phyloP scores from a whole-genome alignment of 2,797 vertebrate genomes.

The Chanos chanos region DNA sequence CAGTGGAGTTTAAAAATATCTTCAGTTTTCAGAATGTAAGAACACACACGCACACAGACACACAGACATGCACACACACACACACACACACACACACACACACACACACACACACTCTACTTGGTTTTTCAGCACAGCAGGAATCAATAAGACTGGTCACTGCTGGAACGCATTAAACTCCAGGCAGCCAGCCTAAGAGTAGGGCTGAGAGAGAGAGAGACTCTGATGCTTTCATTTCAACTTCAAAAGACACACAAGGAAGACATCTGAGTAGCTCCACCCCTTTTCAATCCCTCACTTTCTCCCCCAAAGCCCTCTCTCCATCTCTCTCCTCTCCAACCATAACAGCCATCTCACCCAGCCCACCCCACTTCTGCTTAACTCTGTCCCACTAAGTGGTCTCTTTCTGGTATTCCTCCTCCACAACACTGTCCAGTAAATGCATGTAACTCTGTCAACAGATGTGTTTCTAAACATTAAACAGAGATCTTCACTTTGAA shows the following conservation, averaged over 20 bases:
- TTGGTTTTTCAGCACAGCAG: slow-evolving; percentile 22
- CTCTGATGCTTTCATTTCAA: slow-evolving; percentile 30
- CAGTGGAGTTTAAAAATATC: not conserved
- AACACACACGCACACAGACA: slow-evolving; percentile 1
- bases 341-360: not conserved
- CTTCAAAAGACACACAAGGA: slow-evolving; percentile 41
- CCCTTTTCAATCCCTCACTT: not conserved
- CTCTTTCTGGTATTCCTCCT: too few species aligned
- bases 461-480: too few species aligned
- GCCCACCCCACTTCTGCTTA: not conserved
- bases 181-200: not conserved
- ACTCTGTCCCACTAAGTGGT: too few species aligned
- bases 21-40: slow-evolving; percentile 1
- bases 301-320: not conserved
- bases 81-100: not conserved
- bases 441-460: too few species aligned
- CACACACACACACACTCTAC: not conserved
- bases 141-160: slow-evolving; percentile 38
- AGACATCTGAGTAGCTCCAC: slow-evolving; percentile 24
- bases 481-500: too few species aligned
- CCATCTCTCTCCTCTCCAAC: not conserved
- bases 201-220: not conserved
- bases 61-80: slow-evolving; percentile 16
- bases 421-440: too few species aligned
- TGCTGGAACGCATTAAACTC: slow-evolving; percentile 38